Evolutionary conservation across 2,888 invertebrate genomes (phyloP).

Genomic region (Rugalucina vietnamica): DNA sequence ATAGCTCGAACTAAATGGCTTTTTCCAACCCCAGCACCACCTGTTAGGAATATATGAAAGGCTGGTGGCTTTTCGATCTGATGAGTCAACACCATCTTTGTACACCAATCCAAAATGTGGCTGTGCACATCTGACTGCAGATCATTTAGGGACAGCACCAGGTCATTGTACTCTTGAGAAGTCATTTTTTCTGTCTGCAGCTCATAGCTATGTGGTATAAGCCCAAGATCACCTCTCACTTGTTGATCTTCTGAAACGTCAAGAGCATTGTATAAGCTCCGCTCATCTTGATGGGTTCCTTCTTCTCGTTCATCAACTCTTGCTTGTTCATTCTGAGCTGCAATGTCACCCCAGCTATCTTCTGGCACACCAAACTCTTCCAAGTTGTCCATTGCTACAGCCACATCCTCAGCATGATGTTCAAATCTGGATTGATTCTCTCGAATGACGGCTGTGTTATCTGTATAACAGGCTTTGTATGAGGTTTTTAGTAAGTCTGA

Average conservation of each 20-base stretch:
- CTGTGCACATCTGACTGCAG: neutral
- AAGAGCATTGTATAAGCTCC: constrained; percentile 20
- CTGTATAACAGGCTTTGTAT: constrained; percentile 27
- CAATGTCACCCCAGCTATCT: constrained; percentile 33
- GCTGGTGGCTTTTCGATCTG: neutral
- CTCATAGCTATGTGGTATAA: neutral
- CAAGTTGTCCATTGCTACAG: constrained; percentile 23
- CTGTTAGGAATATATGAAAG: neutral
- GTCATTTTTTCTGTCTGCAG: neutral
- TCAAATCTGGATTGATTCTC: constrained; percentile 13
- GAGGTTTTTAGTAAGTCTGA: neutral
- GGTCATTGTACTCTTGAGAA: neutral
- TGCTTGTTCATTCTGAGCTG: constrained; percentile 27
- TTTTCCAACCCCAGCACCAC: neutral
- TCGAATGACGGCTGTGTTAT: constrained; percentile 16
- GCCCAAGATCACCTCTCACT: neutral
- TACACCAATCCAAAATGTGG: neutral
- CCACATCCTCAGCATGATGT: constrained; percentile 27
- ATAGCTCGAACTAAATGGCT: too few species aligned
- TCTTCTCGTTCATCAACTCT: neutral
- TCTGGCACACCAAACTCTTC: constrained; percentile 29
- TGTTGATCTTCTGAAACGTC: neutral
- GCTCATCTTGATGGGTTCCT: neutral
- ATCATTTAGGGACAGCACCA: neutral
- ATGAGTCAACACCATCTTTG: neutral